These are phyloP conservation scores for Emydoidea blandingii DNA, from an alignment of 2,797 vertebrate genomes.

Conservation along the genomic window DNA sequence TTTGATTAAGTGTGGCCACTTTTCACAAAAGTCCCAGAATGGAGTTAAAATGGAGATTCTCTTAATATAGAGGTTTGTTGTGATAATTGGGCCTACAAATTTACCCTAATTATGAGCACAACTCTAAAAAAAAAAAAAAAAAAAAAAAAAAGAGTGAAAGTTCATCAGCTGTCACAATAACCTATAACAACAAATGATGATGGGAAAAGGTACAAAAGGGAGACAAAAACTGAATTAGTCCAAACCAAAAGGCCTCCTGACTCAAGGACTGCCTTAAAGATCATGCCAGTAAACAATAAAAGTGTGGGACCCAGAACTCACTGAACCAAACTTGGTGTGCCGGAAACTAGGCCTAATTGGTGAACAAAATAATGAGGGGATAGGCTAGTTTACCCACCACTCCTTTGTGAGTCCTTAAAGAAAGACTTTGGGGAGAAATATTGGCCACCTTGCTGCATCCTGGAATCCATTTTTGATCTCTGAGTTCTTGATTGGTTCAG, in stretches of 20 bases:
- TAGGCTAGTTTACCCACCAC: not conserved
- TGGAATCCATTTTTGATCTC: not conserved
- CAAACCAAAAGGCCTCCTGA: not conserved
- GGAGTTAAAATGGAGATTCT: not conserved
- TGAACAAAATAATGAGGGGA: not conserved
- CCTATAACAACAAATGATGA: not conserved
- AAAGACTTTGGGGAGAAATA: not conserved
- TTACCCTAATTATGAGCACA: no score
- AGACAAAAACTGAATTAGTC: not conserved
- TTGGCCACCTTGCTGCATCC: not conserved
- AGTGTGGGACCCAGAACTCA: not conserved
- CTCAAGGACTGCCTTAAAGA: not conserved
- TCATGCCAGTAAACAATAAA: not conserved
- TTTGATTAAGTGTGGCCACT: not conserved
- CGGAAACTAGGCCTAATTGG: not conserved
- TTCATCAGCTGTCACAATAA: not conserved
- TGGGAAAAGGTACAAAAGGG: not conserved
- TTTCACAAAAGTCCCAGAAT: not conserved
- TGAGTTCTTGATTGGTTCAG: not conserved
- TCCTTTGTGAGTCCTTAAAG: not conserved
- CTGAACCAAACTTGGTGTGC: not conserved
- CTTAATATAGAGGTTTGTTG: not conserved
- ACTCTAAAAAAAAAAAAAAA: no score
- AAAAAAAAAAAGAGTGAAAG: not conserved
- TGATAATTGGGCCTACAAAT: no score